phyloP scores from a whole-genome alignment of 2,113 vertebrate species.

The Poeciliopsis turrubarensis region DNA sequence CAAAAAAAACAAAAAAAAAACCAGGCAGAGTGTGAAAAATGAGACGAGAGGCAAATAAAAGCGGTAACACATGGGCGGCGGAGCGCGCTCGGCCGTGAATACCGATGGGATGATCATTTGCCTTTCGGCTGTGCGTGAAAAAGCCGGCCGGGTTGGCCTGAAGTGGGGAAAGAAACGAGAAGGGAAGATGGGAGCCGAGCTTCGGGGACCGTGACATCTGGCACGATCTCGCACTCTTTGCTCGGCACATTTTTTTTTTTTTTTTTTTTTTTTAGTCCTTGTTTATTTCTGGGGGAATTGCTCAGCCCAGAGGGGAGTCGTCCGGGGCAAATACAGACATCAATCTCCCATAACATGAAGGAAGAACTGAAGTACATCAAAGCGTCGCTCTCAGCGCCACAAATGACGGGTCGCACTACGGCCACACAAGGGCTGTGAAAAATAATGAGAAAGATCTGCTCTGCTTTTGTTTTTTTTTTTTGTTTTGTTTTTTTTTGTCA shows the following conservation, averaged over 20 bases:
- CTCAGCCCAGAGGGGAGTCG: conserved; percentile 42
- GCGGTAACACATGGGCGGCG: conserved; percentile 28
- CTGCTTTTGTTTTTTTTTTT: background rate
- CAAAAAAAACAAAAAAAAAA: background rate
- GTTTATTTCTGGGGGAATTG: conserved; percentile 70
- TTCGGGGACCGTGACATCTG: conserved; percentile 57
- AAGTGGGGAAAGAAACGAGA: background rate
- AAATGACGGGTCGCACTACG: background rate
- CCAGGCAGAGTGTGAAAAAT: conserved; percentile 24
- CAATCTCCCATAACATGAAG: conserved; percentile 60
- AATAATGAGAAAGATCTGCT: background rate
- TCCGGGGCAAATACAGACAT: conserved; percentile 62
- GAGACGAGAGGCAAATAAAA: conserved; percentile 11
- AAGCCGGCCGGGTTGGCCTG: conserved; percentile 18
- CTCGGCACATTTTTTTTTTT: conserved; percentile 46
- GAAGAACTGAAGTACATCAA: conserved; percentile 44
- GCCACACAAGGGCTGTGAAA: background rate
- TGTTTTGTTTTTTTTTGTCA: background rate
- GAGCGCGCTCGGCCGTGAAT: conserved; percentile 56
- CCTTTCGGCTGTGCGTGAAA: conserved; percentile 51
- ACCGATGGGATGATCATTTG: conserved; percentile 64
- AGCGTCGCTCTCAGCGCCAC: conserved; percentile 17
- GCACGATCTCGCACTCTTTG: conserved; percentile 21
- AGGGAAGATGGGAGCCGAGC: conserved; percentile 16
- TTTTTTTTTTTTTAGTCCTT: conserved; percentile 3